Conservation (phyloP, 2,888 invertebrate genomes). For the Ornithoptera priamus region DNA sequence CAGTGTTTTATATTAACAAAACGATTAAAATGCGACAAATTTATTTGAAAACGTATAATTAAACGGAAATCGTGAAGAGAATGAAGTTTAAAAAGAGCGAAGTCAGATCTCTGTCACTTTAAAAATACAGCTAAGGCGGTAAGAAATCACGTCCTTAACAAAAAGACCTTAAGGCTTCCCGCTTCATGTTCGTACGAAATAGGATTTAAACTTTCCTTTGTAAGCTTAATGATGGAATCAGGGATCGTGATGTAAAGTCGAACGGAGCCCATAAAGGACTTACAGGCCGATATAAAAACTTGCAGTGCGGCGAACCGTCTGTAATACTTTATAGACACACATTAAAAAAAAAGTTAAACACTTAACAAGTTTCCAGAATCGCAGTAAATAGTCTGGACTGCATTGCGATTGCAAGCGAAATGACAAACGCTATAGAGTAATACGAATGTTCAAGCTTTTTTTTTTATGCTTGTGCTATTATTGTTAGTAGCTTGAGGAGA, state of each 20-base stretch:
- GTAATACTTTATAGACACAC: slow-evolving; percentile 23
- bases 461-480: slow-evolving; percentile 8
- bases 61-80: neutral
- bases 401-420: slow-evolving; percentile 19
- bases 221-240: slow-evolving; percentile 29
- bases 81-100: slow-evolving; percentile 8
- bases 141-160: slow-evolving; percentile 23
- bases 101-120: slow-evolving; percentile 12
- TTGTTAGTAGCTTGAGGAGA: neutral
- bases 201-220: slow-evolving; percentile 30
- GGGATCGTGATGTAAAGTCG: slow-evolving; percentile 26
- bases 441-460: slow-evolving; percentile 6
- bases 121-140: slow-evolving; percentile 17
- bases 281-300: slow-evolving; percentile 22
- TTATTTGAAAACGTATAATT: no score
- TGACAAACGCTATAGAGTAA: slow-evolving; percentile 15
- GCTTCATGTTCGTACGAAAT: slow-evolving; percentile 23
- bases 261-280: slow-evolving; percentile 25
- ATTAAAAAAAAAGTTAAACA: slow-evolving; percentile 24
- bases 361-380: slow-evolving; percentile 23
- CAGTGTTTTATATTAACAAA: neutral
- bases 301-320: slow-evolving; percentile 12
- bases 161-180: slow-evolving; percentile 25
- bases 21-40: neutral
- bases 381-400: slow-evolving; percentile 11